Percentiles rank a stretch among this genome's conserved stretches.
Evolutionary conservation across 2,113 vertebrate genomes (phyloP).

Genomic region (Cyphomyrus discorhynchus): DNA sequence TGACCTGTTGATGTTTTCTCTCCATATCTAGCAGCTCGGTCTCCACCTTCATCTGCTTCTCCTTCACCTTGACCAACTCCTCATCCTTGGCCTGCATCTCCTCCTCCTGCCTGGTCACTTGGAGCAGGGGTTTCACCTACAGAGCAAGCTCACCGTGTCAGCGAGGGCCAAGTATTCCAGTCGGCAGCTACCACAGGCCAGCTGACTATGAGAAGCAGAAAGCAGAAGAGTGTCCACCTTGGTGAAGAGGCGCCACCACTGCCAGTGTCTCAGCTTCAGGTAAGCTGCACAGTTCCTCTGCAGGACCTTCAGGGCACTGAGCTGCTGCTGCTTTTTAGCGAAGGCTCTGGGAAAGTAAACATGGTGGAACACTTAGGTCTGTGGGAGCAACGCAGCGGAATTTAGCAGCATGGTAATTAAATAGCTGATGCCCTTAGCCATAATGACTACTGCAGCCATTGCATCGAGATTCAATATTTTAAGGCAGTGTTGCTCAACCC

Average conservation of each 20-base stretch:
- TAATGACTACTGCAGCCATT: background rate
- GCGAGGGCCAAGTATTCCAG: background rate
- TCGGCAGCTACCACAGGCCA: background rate
- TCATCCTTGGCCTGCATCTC: slow-evolving; percentile 96
- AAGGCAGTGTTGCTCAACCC: background rate
- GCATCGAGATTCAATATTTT: background rate
- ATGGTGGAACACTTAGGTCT: background rate
- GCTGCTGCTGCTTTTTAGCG: slow-evolving; percentile 92
- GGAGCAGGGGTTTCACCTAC: slow-evolving; percentile 95
- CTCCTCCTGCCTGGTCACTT: slow-evolving; percentile 95
- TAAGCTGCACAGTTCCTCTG: slow-evolving; percentile 97
- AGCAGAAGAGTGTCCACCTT: slow-evolving; percentile 60
- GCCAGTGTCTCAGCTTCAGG: slow-evolving; percentile 93
- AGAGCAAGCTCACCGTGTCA: background rate
- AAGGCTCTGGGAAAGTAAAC: slow-evolving; percentile 69
- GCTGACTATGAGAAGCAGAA: too few relatives aligned
- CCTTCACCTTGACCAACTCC: slow-evolving; percentile 91
- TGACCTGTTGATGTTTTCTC: slow-evolving; percentile 91
- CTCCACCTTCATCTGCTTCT: slow-evolving; percentile 89
- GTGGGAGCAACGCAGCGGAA: background rate
- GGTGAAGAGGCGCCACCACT: slow-evolving; percentile 98
- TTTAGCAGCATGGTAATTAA: background rate
- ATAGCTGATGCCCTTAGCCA: background rate
- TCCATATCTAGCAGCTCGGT: slow-evolving; percentile 91
- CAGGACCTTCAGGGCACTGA: slow-evolving; percentile 90